Conservation (phyloP, 2,888 invertebrate species). For the Chrysomela aeneicollis region DNA sequence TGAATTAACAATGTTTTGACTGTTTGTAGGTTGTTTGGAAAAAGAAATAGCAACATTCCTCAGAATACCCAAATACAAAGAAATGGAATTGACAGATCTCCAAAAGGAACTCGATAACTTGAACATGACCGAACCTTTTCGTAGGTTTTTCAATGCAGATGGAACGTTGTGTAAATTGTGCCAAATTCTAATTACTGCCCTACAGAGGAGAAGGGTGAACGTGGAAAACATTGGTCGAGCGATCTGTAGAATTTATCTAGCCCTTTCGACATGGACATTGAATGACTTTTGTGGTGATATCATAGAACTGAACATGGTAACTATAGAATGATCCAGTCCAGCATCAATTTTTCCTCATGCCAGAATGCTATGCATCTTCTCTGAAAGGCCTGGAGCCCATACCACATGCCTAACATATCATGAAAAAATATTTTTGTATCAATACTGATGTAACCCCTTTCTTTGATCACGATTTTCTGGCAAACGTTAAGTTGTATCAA, state of each 20-base stretch:
- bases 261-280: neutral
- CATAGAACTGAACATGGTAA: slow-evolving; percentile 11
- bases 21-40: neutral
- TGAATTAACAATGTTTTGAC: neutral
- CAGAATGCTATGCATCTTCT: no score
- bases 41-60: neutral
- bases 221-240: neutral
- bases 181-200: slow-evolving; percentile 33
- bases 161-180: slow-evolving; percentile 36
- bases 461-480: no score
- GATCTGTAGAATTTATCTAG: slow-evolving; percentile 1
- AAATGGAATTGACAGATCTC: slow-evolving; percentile 12
- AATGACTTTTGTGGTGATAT: slow-evolving; percentile 13
- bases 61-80: slow-evolving; percentile 5
- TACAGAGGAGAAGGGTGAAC: slow-evolving; percentile 25
- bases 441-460: no score
- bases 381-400: no score
- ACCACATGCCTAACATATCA: no score
- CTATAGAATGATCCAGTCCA: no score
- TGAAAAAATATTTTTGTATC: no score
- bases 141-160: slow-evolving; percentile 16
- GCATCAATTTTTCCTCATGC: no score
- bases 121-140: slow-evolving; percentile 2
- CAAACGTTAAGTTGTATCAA: no score
- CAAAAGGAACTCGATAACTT: slow-evolving; percentile 7